Base-by-base conservation (phyloP, 2,888 invertebrate genomes). In the Thera britannica region DNA sequence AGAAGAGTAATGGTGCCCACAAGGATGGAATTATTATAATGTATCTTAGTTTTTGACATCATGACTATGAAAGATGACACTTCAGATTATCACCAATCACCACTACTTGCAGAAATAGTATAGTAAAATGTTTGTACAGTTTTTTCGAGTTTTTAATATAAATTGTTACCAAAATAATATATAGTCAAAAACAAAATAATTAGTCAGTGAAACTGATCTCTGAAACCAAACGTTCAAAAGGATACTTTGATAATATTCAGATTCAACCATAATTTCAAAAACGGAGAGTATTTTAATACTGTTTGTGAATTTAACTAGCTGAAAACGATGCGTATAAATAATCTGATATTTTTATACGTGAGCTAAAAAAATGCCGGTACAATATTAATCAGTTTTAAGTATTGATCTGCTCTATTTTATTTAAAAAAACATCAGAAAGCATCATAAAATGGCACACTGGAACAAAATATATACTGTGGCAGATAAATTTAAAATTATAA, bases 241-340 rank as follows among this genome's bases (percentile, higher is more conserved):
- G 34, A 35, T 34, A 3, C 35, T 54, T 54, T 35, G 34, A 54
- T 54, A 35, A 54, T 54, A 54, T 44, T 9, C 57, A 8, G 23
- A 44, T 57, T 23, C n/a, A 44, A 57, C 6, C 57, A 9, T 1
- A 23, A 44, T 44, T 57, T 9, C 57, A 44, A 41, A 8, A 56
- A n/a, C 23, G 23, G 9, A 34, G 57, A 57, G 3, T 23, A 23
- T 23, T 46, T 9, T 2, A 54, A 34, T 23, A 35, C 8, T n/a
- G 36, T 36, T 2, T 12, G 6, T 2, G n/a, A 7, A 38, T 11
- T 46, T 11, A 7, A 7, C 8, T 7, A 12, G 8, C 12, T 58
- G 44, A 44, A 48, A 49, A 35, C 48, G 34, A 48, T 58, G 58
- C 11, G 23, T 4, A 68, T 67, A 65, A 61, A 68, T 67, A 65